phyloP scores from a whole-genome alignment of 2,888 invertebrate species.

The Trissolcus brochymenae region DNA sequence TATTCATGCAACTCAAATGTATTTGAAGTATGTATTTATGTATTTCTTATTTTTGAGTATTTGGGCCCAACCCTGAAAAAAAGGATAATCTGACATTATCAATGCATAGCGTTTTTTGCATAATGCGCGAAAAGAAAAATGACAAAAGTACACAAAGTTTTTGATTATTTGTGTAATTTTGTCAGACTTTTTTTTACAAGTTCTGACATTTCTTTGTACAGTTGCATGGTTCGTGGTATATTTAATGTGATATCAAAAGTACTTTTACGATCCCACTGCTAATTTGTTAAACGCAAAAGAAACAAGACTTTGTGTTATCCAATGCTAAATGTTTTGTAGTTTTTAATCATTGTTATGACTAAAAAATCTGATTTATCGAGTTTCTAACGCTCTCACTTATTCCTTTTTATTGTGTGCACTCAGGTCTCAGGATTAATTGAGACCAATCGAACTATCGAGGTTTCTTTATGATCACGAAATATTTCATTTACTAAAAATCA shows the following conservation, averaged over 20 bases:
- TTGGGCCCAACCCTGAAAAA: not conserved
- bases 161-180: slow-evolving; percentile 43
- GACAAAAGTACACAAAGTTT: slow-evolving; percentile 47
- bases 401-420: slow-evolving; percentile 27
- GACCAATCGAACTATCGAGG: slow-evolving; percentile 40
- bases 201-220: slow-evolving; percentile 51
- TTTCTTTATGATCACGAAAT: slow-evolving; percentile 18
- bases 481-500: slow-evolving; percentile 3
- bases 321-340: slow-evolving; percentile 41
- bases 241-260: slow-evolving; percentile 52
- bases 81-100: slow-evolving; percentile 32
- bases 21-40: no score
- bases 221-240: slow-evolving; percentile 39
- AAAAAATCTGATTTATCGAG: slow-evolving; percentile 35
- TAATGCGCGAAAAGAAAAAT: slow-evolving; percentile 25
- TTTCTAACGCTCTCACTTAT: slow-evolving; percentile 16
- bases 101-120: slow-evolving; percentile 30
- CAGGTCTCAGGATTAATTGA: slow-evolving; percentile 33
- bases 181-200: slow-evolving; percentile 33
- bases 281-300: slow-evolving; percentile 39
- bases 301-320: slow-evolving; percentile 45
- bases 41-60: no score
- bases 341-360: slow-evolving; percentile 33
- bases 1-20: no score
- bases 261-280: slow-evolving; percentile 41